phyloP scores from a whole-genome alignment of 2,797 vertebrate species.

The Acanthornis magna region DNA sequence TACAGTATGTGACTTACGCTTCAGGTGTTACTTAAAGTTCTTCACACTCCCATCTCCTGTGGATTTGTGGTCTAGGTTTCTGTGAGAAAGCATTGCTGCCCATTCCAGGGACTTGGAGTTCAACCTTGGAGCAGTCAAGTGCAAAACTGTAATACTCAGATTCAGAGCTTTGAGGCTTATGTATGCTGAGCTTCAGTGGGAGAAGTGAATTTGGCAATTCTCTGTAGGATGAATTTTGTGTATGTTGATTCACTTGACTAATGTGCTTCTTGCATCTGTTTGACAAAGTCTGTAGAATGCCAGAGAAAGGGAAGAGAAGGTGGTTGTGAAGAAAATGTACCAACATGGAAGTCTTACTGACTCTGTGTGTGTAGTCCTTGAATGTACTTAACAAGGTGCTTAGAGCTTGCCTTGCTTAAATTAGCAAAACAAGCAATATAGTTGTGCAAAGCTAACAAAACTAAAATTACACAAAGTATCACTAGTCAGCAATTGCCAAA shows the following conservation, averaged over 20 bases:
- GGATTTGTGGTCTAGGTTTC: background rate
- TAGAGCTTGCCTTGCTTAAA: background rate
- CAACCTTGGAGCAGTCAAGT: background rate
- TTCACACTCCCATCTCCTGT: background rate
- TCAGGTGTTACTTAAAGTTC: background rate
- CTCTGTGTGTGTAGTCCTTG: background rate
- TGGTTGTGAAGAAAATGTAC: background rate
- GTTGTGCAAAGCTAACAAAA: background rate
- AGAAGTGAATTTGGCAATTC: background rate
- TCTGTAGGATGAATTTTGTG: background rate
- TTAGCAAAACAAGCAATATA: background rate
- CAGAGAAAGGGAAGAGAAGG: background rate
- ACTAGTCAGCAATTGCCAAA: background rate
- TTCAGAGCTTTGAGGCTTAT: background rate
- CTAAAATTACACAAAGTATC: background rate
- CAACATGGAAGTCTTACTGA: background rate
- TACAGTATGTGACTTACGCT: background rate
- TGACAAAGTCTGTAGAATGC: background rate
- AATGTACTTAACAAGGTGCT: background rate
- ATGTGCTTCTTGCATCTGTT: background rate
- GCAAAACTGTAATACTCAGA: background rate
- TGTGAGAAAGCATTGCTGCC: background rate
- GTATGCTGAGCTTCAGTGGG: fast-evolving
- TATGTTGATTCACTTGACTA: background rate
- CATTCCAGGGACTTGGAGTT: background rate